Evolutionary conservation across 2,113 vertebrate genomes (phyloP).

Genomic region (Entomyzon cyanotis): DNA sequence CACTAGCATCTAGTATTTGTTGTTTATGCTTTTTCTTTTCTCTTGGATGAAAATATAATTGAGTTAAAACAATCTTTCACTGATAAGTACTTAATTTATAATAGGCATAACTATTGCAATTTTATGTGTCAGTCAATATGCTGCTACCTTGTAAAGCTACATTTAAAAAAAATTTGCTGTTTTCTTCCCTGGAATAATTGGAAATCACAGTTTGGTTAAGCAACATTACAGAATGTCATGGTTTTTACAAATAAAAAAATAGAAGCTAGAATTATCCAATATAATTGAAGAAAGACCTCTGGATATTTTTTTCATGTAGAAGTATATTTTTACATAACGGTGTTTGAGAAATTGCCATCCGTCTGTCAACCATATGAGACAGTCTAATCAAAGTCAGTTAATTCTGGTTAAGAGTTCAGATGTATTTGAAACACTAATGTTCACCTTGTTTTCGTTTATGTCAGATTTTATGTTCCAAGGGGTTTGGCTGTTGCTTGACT

Average conservation of each 20-base stretch:
- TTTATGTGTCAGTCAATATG: slow-evolving; percentile 20
- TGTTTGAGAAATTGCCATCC: neutral
- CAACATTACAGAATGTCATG: neutral
- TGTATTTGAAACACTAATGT: neutral
- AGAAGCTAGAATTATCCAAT: neutral
- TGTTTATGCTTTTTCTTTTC: neutral
- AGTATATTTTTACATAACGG: neutral
- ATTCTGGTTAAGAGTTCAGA: neutral
- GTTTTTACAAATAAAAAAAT: neutral
- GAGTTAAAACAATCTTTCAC: slow-evolving; percentile 19
- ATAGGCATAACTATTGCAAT: neutral
- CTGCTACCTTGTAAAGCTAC: neutral
- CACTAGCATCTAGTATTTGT: neutral
- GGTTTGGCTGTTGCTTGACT: neutral
- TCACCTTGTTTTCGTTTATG: neutral
- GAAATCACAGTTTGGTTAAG: neutral
- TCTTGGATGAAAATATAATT: neutral
- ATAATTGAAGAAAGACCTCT: neutral
- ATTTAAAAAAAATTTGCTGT: neutral
- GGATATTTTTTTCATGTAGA: neutral
- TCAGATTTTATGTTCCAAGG: neutral
- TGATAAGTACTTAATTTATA: slow-evolving; percentile 28
- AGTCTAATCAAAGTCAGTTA: neutral
- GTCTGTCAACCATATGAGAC: neutral
- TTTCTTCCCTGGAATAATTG: slow-evolving; percentile 23